These are phyloP conservation scores for Eulemur mongoz DNA, from an alignment of 2,797 vertebrate genomes.

Conservation along the genomic window DNA sequence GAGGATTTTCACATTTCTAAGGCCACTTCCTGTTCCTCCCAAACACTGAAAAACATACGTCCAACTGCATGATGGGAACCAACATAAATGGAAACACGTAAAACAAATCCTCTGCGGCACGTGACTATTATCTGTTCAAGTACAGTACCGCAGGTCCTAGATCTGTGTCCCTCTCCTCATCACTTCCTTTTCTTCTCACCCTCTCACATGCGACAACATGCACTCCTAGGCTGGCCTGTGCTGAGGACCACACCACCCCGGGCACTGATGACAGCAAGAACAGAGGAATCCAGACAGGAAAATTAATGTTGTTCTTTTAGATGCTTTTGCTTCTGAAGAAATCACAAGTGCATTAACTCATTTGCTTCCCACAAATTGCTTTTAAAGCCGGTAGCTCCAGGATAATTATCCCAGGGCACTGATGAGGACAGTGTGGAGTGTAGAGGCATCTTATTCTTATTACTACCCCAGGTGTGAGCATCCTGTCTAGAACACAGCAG, in stretches of 20 bases:
- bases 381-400: neutral
- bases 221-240: neutral
- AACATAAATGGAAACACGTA: neutral
- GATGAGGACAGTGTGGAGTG: no score
- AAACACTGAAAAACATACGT: neutral
- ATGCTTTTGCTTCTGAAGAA: neutral
- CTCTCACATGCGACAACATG: neutral
- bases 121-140: neutral
- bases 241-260: neutral
- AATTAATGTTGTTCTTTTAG: neutral
- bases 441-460: neutral
- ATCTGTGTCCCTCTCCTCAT: neutral
- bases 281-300: neutral
- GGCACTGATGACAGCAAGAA: neutral
- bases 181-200: neutral
- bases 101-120: neutral
- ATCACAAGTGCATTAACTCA: neutral
- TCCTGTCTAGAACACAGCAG: neutral
- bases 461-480: neutral
- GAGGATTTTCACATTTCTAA: neutral
- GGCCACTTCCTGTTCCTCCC: neutral
- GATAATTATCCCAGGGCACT: neutral
- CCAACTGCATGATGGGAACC: neutral
- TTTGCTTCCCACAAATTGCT: neutral
- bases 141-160: neutral